phyloP scores from a whole-genome alignment of 2,888 invertebrate genomes.

The Stenurella melanura region DNA sequence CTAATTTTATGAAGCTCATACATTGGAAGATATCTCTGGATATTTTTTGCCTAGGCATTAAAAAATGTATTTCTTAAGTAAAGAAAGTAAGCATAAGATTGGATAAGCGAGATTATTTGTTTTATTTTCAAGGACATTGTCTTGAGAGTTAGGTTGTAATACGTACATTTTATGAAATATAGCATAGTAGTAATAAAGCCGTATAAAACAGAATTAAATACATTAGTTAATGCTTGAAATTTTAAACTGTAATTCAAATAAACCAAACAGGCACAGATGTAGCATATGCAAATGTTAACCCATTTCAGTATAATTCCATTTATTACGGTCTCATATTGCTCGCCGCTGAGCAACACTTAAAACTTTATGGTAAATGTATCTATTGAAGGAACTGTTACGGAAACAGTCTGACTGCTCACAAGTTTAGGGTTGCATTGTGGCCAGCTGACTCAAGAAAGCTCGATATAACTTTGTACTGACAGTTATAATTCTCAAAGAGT shows the following conservation, averaged over 20 bases:
- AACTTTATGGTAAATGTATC: not conserved
- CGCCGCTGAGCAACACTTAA: not conserved
- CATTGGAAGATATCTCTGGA: no score
- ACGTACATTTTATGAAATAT: no score
- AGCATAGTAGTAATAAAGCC: no score
- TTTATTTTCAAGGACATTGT: no score
- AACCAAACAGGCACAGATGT: not conserved
- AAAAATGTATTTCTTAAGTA: no score
- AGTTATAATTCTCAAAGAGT: not conserved
- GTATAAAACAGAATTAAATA: no score
- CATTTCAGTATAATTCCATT: not conserved
- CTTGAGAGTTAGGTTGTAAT: no score
- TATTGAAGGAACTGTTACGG: not conserved
- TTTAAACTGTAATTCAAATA: not conserved
- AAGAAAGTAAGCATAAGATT: no score
- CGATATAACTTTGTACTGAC: not conserved
- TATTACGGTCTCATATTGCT: conserved; percentile 3
- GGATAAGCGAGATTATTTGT: no score
- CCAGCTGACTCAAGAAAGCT: not conserved
- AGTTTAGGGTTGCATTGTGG: conserved; percentile 5
- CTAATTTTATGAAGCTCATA: no score
- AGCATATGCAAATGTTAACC: not conserved
- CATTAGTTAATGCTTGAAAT: not conserved
- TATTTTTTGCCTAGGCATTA: no score
- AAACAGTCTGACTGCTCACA: not conserved